A percentile compares a stretch with the other conserved stretches of the same genome.
Evolutionary conservation across 2,888 invertebrate species (phyloP).

Genomic region (Dryocosmus kuriphilus): DNA sequence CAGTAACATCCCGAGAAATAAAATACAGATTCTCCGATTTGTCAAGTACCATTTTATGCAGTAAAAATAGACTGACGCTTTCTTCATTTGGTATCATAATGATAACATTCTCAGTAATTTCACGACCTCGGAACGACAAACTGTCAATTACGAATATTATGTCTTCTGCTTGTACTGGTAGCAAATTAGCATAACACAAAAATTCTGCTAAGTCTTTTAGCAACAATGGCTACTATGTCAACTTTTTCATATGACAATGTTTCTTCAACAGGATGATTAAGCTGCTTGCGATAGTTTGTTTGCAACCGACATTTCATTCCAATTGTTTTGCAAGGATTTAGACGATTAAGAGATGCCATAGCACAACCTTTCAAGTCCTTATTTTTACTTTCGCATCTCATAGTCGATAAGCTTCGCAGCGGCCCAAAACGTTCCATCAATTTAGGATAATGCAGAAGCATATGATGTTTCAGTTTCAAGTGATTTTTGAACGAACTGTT

Average conservation of each 20-base stretch:
- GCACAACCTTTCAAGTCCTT: constrained; percentile 47
- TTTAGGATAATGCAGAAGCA: constrained; percentile 51
- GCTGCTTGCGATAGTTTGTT: not conserved
- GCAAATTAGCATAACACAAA: not conserved
- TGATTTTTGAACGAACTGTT: constrained; percentile 41
- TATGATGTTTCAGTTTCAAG: constrained; percentile 56
- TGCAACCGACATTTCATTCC: constrained; percentile 49
- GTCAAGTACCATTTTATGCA: constrained; percentile 43
- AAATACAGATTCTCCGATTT: constrained; percentile 33
- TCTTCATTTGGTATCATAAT: constrained; percentile 40
- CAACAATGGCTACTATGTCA: not conserved
- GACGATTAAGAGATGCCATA: constrained; percentile 43
- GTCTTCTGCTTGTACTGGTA: not conserved
- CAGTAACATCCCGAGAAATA: constrained; percentile 40
- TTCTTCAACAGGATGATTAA: not conserved
- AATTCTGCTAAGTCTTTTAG: not conserved
- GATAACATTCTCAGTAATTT: not conserved
- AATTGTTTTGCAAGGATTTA: constrained; percentile 52
- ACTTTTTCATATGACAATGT: not conserved
- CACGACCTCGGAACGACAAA: not conserved
- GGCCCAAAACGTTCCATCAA: constrained; percentile 50
- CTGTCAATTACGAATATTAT: not conserved
- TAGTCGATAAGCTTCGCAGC: constrained; percentile 42
- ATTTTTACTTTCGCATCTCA: constrained; percentile 56
- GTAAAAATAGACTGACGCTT: constrained; percentile 39